These are phyloP conservation scores for Narcine bancroftii DNA, from an alignment of 2,113 vertebrate species.

Conservation along the genomic window DNA sequence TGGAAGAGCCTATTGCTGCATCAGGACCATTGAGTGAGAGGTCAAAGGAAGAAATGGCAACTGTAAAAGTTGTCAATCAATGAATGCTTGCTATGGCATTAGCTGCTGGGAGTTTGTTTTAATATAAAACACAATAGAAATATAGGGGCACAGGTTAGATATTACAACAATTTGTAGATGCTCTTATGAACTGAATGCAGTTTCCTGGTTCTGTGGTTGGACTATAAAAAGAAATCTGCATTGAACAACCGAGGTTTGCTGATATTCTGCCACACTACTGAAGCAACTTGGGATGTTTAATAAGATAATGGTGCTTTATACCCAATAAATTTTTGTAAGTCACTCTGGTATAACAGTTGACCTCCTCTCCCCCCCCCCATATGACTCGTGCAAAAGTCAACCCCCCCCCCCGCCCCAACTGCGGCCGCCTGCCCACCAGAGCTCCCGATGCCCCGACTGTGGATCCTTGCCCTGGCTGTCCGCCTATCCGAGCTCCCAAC, in stretches of 20 bases:
- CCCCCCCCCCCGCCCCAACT: too few species aligned
- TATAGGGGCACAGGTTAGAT: neutral
- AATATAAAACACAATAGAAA: neutral
- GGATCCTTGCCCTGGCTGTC: too few species aligned
- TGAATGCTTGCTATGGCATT: neutral
- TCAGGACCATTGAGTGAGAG: neutral
- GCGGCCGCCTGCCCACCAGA: too few species aligned
- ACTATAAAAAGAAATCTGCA: neutral
- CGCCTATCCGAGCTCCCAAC: too few species aligned
- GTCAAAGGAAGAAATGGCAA: neutral
- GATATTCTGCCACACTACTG: neutral
- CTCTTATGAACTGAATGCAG: neutral
- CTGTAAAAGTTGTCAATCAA: neutral
- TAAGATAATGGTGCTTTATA: neutral
- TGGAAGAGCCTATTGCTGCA: conserved; percentile 10
- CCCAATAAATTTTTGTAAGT: too few species aligned
- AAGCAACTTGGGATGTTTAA: neutral
- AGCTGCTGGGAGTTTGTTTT: neutral
- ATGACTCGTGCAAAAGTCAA: too few species aligned
- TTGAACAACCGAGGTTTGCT: neutral
- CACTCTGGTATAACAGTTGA: too few species aligned
- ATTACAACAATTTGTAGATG: neutral
- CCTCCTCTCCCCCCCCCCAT: too few species aligned
- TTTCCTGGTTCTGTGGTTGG: neutral
- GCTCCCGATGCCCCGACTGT: too few species aligned